Conservation (phyloP, 1,140 invertebrate species). For the Tribolium castaneum region DNA sequence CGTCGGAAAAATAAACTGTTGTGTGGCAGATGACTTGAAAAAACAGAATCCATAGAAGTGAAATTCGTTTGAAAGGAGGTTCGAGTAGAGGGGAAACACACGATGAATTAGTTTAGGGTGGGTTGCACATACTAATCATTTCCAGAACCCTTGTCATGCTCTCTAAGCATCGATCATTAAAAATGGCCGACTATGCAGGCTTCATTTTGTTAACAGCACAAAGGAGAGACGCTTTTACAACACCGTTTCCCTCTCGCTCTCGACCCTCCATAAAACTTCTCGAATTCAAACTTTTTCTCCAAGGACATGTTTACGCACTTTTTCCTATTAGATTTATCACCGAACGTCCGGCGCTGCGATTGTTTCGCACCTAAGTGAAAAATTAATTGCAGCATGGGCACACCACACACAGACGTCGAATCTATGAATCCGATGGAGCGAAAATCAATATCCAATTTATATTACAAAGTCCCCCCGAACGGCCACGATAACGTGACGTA, state of each 20-base stretch:
- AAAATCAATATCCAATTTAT: conserved; percentile 46
- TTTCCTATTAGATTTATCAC: background rate
- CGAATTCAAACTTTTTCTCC: conserved; percentile 38
- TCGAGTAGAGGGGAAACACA: conserved; percentile 12
- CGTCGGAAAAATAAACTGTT: conserved; percentile 52
- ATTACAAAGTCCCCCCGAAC: conserved; percentile 37
- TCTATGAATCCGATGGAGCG: conserved; percentile 10
- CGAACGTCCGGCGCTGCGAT: background rate
- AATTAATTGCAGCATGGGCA: conserved; percentile 10
- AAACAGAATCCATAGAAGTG: conserved; percentile 52
- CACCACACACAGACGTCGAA: conserved; percentile 16
- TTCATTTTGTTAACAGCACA: conserved; percentile 52
- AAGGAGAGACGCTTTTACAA: conserved; percentile 38
- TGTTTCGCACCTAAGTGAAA: conserved; percentile 9
- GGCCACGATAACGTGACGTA: conserved; percentile 34
- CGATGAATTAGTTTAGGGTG: conserved; percentile 48
- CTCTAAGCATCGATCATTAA: conserved; percentile 56
- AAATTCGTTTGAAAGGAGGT: conserved; percentile 44
- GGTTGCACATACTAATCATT: conserved; percentile 55
- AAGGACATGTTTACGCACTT: conserved; percentile 36
- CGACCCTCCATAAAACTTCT: conserved; percentile 14
- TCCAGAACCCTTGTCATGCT: conserved; percentile 54
- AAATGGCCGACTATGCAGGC: conserved; percentile 53
- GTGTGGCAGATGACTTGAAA: conserved; percentile 45
- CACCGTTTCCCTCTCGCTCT: conserved; percentile 36